These are phyloP conservation scores for Chlorodrepanis virens DNA, from an alignment of 2,113 vertebrate species.

Conservation along the genomic window DNA sequence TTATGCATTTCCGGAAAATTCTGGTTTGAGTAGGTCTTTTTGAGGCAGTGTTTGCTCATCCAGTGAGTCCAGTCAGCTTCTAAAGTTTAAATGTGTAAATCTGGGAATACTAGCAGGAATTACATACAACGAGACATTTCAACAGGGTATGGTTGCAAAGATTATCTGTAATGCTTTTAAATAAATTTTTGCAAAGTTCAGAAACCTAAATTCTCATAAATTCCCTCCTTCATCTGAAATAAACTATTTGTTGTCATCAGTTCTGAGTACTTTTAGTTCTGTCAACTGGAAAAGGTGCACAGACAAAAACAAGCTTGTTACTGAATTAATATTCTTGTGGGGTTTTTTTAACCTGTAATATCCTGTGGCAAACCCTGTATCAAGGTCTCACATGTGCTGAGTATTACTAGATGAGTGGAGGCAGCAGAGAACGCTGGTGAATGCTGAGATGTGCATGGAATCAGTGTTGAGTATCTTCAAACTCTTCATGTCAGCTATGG, in stretches of 20 bases:
- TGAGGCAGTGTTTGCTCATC: conserved; percentile 47
- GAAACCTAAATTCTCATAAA: conserved; percentile 54
- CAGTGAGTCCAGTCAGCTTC: conserved; percentile 55
- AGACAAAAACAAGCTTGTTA: conserved; percentile 63
- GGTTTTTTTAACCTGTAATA: conserved; percentile 35
- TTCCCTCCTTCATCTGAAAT: conserved; percentile 65
- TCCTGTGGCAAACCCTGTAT: conserved; percentile 68
- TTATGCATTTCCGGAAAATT: conserved; percentile 62
- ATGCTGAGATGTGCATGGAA: conserved; percentile 49
- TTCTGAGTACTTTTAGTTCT: conserved; percentile 54
- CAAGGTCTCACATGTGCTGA: conserved; percentile 59
- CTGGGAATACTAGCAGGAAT: conserved; percentile 50
- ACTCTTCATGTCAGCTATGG: conserved; percentile 27
- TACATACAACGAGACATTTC: conserved; percentile 44
- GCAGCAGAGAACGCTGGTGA: conserved; percentile 62
- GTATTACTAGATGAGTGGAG: conserved; percentile 52
- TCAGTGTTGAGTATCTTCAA: conserved; percentile 49
- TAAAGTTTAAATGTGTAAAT: conserved; percentile 61
- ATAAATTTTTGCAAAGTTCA: conserved; percentile 53
- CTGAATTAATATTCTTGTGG: conserved; percentile 47
- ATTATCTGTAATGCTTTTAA: conserved; percentile 50
- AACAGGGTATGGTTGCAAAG: conserved; percentile 46
- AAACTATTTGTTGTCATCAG: conserved; percentile 57
- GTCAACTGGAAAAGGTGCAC: conserved; percentile 58
- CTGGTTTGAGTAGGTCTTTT: conserved; percentile 30